These are phyloP conservation scores for mouse (Mus musculus) DNA, from an alignment of 2,113 vertebrate species.

Conservation along the genomic window DNA sequence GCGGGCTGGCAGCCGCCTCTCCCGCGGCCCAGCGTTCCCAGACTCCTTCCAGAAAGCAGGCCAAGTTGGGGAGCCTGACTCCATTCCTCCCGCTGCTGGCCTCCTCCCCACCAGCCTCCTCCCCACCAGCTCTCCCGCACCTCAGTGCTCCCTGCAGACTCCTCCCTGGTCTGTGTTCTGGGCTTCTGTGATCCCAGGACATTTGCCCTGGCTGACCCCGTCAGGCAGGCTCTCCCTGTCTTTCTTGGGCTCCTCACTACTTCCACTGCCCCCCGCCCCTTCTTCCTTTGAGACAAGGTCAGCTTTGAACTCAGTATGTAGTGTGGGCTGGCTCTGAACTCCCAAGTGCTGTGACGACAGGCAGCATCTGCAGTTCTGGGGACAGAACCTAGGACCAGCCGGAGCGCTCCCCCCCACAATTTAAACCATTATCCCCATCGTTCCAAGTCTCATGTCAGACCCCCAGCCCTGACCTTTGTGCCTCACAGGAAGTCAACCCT, in stretches of 20 bases:
- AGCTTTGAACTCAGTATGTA: not conserved
- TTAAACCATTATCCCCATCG: not conserved
- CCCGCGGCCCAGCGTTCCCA: not conserved
- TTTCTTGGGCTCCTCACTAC: not conserved
- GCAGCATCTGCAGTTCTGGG: not conserved
- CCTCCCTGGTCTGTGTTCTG: not conserved
- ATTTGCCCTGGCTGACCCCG: not conserved
- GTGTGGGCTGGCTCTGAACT: not conserved
- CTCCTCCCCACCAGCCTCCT: not conserved
- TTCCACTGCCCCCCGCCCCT: not conserved
- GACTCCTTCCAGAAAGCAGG: not conserved
- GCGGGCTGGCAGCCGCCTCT: constrained; percentile 46
- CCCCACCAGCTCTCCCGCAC: not conserved
- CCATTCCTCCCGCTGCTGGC: not conserved
- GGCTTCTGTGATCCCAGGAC: not conserved
- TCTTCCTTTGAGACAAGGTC: no score
- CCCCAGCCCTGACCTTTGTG: not conserved
- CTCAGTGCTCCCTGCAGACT: not conserved
- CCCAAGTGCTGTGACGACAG: not conserved
- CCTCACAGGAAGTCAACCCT: not conserved
- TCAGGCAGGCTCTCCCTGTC: not conserved
- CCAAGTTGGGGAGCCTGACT: not conserved
- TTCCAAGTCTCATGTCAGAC: not conserved
- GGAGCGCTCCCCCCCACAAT: not conserved
- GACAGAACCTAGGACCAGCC: not conserved